Evolutionary conservation across 2,888 invertebrate genomes (phyloP).

Genomic region (Polietes domitor): DNA sequence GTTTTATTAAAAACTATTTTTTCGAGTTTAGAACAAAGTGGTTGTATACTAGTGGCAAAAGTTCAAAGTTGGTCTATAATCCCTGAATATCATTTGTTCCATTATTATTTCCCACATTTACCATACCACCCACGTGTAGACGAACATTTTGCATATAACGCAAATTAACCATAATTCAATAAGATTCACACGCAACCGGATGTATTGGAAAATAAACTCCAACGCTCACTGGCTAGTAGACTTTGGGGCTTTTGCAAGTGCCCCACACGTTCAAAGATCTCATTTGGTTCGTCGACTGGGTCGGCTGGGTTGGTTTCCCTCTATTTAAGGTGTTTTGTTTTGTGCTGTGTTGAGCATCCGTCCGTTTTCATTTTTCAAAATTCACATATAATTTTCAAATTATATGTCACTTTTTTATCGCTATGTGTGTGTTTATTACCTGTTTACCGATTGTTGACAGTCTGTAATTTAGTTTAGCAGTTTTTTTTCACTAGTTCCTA

Average conservation of each 20-base stretch:
- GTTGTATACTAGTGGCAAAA: no score
- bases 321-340: conserved; percentile 56
- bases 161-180: conserved; percentile 58
- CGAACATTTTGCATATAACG: conserved; percentile 49
- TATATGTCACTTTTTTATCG: conserved; percentile 30
- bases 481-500: conserved; percentile 22
- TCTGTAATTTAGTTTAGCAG: conserved; percentile 56
- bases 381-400: conserved; percentile 57
- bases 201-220: conserved; percentile 49
- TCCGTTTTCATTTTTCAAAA: conserved; percentile 26
- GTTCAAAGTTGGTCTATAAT: no score
- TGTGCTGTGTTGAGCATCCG: conserved; percentile 52
- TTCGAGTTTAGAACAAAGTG: no score
- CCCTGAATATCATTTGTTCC: no score
- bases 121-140: no score
- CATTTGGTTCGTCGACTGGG: background rate
- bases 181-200: conserved; percentile 66
- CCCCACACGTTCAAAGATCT: conserved; percentile 6
- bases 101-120: no score
- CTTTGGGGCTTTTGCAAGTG: background rate
- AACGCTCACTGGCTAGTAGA: background rate
- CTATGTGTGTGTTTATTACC: conserved; percentile 25
- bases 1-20: no score
- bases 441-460: conserved; percentile 44
- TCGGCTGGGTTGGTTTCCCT: conserved; percentile 17